Evolutionary conservation across 1,140 invertebrate genomes (phyloP).

Genomic region (Acromyrmex echinatior): DNA sequence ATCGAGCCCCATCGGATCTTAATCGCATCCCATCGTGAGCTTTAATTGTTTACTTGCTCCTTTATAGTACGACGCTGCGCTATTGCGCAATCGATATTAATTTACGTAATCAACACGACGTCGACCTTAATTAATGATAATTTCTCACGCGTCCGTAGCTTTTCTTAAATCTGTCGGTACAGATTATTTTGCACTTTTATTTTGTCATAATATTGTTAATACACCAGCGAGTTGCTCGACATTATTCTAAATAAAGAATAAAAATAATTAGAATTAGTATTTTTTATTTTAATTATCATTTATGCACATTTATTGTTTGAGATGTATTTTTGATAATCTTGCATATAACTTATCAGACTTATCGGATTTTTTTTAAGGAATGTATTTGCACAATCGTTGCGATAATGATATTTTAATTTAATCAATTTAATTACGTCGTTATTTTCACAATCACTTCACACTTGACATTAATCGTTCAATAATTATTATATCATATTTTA

Average conservation of each 20-base stretch:
- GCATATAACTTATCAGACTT: not conserved
- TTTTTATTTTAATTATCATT: not conserved
- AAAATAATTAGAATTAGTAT: not conserved
- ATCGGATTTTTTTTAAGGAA: not conserved
- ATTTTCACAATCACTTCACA: slow-evolving; percentile 40
- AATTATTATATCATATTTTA: slow-evolving; percentile 35
- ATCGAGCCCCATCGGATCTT: slow-evolving; percentile 33
- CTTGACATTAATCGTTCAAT: slow-evolving; percentile 27
- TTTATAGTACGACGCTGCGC: not conserved
- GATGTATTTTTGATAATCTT: not conserved
- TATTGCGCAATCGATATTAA: slow-evolving; percentile 22
- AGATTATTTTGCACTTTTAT: slow-evolving; percentile 21
- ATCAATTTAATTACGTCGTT: slow-evolving; percentile 23
- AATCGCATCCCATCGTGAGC: slow-evolving; percentile 30
- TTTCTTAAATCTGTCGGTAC: not conserved
- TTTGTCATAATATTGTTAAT: not conserved
- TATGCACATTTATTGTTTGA: not conserved
- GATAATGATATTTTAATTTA: not conserved
- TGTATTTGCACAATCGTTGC: slow-evolving; percentile 32
- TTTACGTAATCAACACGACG: slow-evolving; percentile 32
- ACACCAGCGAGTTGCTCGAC: not conserved
- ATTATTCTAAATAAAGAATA: not conserved
- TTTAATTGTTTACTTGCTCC: slow-evolving; percentile 49
- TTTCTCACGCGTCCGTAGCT: not conserved
- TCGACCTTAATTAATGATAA: slow-evolving; percentile 21